Percentiles rank a stretch among this genome's conserved stretches.
phyloP scores from a whole-genome alignment of 2,888 invertebrate species.

The Calliphora vomitoria region DNA sequence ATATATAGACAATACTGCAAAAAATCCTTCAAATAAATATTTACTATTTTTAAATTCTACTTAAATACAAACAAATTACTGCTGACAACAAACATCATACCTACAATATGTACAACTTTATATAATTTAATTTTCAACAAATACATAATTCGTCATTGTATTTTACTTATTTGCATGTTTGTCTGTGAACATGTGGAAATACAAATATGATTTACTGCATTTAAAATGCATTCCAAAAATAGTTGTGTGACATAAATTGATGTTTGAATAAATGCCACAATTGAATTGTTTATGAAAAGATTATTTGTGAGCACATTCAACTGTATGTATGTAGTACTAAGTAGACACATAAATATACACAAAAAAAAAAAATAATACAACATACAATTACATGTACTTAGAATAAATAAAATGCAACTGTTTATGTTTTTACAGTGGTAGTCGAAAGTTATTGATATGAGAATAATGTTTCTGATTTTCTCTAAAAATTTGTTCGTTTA shows the following conservation, averaged over 20 bases:
- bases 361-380: background rate
- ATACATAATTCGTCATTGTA: background rate
- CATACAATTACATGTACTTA: constrained; percentile 17
- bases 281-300: constrained; percentile 58
- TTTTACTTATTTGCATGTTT: background rate
- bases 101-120: no score
- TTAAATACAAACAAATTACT: no score
- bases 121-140: no score
- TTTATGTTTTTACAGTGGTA: constrained; percentile 32
- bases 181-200: background rate
- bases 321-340: background rate
- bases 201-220: constrained; percentile 46
- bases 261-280: constrained; percentile 61
- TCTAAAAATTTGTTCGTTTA: no score
- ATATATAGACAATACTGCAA: no score
- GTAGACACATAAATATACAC: background rate
- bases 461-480: no score
- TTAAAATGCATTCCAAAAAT: constrained; percentile 60
- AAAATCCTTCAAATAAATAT: no score
- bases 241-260: constrained; percentile 62
- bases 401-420: background rate
- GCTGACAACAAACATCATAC: no score
- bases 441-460: background rate
- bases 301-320: constrained; percentile 27
- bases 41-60: no score